These are phyloP conservation scores for Stylophora pistillata DNA, from an alignment of 64 coral and sea anemone genomes.

Conservation along the genomic window DNA sequence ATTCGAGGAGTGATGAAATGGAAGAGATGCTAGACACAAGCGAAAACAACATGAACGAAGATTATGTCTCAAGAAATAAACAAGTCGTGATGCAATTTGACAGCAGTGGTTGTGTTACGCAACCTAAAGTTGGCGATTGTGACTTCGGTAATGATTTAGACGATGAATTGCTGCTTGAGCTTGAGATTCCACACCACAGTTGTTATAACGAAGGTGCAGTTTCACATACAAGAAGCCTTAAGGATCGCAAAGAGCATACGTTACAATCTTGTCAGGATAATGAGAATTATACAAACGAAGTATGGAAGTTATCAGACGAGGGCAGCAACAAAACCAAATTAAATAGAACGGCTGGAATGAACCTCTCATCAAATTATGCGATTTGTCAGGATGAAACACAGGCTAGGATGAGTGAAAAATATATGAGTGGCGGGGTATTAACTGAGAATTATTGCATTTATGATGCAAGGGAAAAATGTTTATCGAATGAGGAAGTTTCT, in stretches of 20 bases:
- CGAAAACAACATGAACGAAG: neutral
- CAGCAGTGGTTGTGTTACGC: too few relatives aligned
- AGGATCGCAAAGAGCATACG: neutral
- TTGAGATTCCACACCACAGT: neutral
- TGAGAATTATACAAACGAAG: neutral
- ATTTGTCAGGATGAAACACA: too few relatives aligned
- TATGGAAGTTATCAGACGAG: neutral
- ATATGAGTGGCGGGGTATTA: too few relatives aligned
- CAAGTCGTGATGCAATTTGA: neutral
- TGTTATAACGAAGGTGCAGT: neutral
- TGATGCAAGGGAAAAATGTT: neutral
- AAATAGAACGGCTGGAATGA: too few relatives aligned
- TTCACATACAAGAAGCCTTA: too few relatives aligned
- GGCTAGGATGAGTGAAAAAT: too few relatives aligned
- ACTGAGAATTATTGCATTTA: too few relatives aligned
- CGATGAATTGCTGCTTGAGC: neutral
- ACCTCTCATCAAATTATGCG: too few relatives aligned
- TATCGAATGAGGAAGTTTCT: conserved; percentile 1
- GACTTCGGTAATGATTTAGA: neutral
- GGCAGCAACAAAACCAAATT: too few relatives aligned
- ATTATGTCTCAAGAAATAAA: neutral
- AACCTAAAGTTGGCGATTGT: too few relatives aligned
- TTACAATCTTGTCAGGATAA: neutral
- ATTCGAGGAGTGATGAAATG: neutral
- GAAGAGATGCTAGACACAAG: neutral